Base-by-base conservation (phyloP, 2,113 vertebrate species). In the Baryphthengus martii region DNA sequence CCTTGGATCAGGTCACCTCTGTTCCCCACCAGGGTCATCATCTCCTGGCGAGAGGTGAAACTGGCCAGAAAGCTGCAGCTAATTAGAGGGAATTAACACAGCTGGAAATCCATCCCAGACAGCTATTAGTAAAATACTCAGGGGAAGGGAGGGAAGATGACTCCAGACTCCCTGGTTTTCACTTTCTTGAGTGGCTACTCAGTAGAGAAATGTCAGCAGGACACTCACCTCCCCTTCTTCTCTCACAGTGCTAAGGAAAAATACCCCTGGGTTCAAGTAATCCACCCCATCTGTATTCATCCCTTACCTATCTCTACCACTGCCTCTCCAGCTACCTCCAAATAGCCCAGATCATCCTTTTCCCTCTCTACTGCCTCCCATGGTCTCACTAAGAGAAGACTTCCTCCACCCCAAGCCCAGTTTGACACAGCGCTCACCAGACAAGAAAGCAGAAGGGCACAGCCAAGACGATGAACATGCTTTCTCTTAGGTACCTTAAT, bases 401-500 rank as follows among this genome's bases (percentile, higher is more conserved):
- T 70, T 77, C 31, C 28, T 67, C 35, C 42, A 7, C 14, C 21
- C 39, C 17, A 55, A 37, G 17, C 25, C 44, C 3, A 2, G 66
- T 21, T 58, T 79, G 12, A 28, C 35, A 29, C 3, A 0, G 16
- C 0, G 0, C 20, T 42, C 23, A 3, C 17, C 5, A 1, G 2
- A 6, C 28, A 23, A 47, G 17, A 52, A 39, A 35, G 50, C 4
- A 19, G 17, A 83, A 74, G n/a, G 31, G 7, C 10, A 17, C 0
- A 2, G 45, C 45, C 23, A 40, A 63, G 29, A 9, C 1, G 5
- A 52, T 3, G n/a, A 45, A 23, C 2, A 0, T 9, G 4, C 4
- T 65, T 68, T 68, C 65, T 33, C 37, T 49, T 6, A 5, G 21
- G 26, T 45, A 5, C 31, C 31, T 75, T 52, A 15, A 37, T 7